Percentiles rank a stretch among this genome's conserved stretches.
phyloP scores from a whole-genome alignment of 2,113 vertebrate genomes.

The Martes martes region DNA sequence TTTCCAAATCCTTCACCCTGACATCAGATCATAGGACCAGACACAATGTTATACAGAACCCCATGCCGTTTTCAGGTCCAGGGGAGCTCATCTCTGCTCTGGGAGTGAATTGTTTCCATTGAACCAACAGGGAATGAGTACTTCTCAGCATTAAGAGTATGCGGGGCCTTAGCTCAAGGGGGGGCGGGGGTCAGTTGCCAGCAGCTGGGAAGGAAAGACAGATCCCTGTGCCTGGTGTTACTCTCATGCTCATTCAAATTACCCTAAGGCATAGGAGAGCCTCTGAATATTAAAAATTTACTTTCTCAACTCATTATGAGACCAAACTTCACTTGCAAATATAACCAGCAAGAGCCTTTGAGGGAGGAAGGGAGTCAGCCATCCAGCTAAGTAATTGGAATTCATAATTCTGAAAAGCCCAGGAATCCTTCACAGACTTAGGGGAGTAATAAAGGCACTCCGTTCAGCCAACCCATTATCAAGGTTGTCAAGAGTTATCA shows the following conservation, averaged over 20 bases:
- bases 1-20: not conserved
- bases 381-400: not conserved
- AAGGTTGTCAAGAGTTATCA: not conserved
- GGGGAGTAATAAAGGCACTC: not conserved
- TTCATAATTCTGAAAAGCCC: not conserved
- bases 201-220: not conserved
- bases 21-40: not conserved
- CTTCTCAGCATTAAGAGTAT: accelerated
- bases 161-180: not conserved
- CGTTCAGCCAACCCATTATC: not conserved
- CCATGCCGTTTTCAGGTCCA: not conserved
- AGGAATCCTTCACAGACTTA: not conserved
- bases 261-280: not conserved
- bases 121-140: not conserved
- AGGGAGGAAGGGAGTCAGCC: not conserved
- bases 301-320: not conserved
- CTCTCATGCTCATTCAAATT: not conserved
- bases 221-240: not conserved
- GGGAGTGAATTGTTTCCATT: not conserved
- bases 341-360: not conserved
- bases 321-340: not conserved
- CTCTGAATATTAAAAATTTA: conserved; percentile 16
- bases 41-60: accelerated
- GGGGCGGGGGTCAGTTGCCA: accelerated
- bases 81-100: not conserved